Base-by-base conservation (phyloP, 2,888 invertebrate genomes). In the Agriopis marginaria region DNA sequence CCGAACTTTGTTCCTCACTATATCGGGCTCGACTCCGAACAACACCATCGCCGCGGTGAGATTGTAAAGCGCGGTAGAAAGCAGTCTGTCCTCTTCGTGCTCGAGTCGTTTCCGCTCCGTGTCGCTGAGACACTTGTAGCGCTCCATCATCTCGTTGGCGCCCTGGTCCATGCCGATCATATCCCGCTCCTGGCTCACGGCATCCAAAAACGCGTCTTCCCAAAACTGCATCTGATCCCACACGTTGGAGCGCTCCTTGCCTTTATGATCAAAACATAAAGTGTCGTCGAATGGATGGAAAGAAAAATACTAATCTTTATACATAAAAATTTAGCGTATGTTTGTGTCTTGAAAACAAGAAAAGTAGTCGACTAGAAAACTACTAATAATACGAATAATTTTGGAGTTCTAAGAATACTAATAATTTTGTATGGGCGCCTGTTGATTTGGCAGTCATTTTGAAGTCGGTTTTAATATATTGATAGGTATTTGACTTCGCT, bases 151-250 rank as follows among this genome's bases (percentile, higher is more conserved):
- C 94, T 99, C 99, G 66, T 97, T 97, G 47, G 99, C 99, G 23
- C 99, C 99, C 88, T 99, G 99, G 94, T 99, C 99, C 99, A 99
- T 99, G 65, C 99, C 99, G 78, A 99, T 98, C 96, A 99, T 98
- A 85, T 99, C 99, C 32, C 99, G 95, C 87, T 99, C 99, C 89
- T 99, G 99, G 54, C 97, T 96, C 1, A 99, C 99, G 0, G 99
- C 99, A 92, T 99, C 99, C 66, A 99, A 94, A 86, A 99, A 99
- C 0, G 99, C 98, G 87, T 99, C 99, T 88, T 99, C 99, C 99
- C 99, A 99, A 91, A 99, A 99, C 85, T 99, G 98, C 98, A 99
- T 98, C 95, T 99, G 99, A 90, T 99, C 99, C 99, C 99, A 99
- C 44, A 99, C 92, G 66, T 96, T 96, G 3, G 98, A 97, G 76